These are phyloP conservation scores for Rhizomys pruinosus DNA, from an alignment of 2,113 vertebrate species.

Conservation along the genomic window DNA sequence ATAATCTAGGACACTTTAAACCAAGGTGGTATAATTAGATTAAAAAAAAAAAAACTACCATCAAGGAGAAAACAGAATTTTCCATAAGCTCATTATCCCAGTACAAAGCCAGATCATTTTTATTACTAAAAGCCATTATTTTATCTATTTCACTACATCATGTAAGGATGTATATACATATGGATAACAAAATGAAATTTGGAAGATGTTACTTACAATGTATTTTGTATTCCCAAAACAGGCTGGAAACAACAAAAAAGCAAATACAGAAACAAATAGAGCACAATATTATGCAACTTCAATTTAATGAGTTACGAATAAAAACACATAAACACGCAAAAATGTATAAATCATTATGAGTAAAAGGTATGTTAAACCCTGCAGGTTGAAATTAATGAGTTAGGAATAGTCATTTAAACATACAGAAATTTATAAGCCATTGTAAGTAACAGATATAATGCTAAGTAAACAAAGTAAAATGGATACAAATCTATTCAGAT, in stretches of 20 bases:
- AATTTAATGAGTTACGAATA: neutral
- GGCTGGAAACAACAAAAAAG: no score
- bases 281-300: neutral
- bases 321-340: neutral
- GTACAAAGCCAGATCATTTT: neutral
- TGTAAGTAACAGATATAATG: no score
- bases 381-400: no score
- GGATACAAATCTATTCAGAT: no score
- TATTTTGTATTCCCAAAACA: no score
- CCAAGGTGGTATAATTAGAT: slow-evolving; percentile 28
- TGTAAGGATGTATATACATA: neutral
- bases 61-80: neutral
- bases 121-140: neutral
- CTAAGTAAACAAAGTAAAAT: no score
- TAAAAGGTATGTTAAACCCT: neutral
- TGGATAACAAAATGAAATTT: neutral
- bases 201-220: neutral
- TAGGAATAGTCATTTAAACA: no score
- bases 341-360: neutral
- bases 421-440: no score
- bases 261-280: neutral
- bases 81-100: neutral
- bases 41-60: neutral
- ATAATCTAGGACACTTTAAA: slow-evolving; percentile 14
- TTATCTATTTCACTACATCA: neutral